Evolutionary conservation across 2,888 invertebrate genomes (phyloP).

Genomic region (Bursaphelenchus okinawaensis): DNA sequence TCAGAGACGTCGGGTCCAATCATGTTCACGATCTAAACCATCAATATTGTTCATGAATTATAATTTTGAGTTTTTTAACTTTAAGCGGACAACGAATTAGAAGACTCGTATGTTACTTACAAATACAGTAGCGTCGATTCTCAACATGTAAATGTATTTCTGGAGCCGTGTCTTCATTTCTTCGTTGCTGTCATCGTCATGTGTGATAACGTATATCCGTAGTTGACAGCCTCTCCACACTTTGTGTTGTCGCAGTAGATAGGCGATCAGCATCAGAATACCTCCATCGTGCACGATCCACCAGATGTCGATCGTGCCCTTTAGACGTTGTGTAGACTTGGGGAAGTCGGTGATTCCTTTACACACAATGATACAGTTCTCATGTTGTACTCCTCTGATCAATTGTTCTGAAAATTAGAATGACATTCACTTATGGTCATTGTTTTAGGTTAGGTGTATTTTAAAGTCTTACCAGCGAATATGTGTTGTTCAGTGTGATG

Average conservation of each 20-base stretch:
- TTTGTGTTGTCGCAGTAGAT: conserved; percentile 75
- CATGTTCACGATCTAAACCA: conserved; percentile 38
- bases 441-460: not conserved
- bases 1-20: conserved; percentile 34
- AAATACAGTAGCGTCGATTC: conserved; percentile 78
- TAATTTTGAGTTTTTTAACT: not conserved
- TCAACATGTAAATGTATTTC: conserved; percentile 91
- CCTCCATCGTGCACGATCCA: conserved; percentile 96
- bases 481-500: conserved; percentile 29
- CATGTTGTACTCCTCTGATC: conserved; percentile 74
- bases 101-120: conserved; percentile 24
- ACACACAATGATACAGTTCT: conserved; percentile 90
- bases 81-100: not conserved
- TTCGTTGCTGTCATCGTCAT: conserved; percentile 64
- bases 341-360: conserved; percentile 98
- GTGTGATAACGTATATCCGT: conserved; percentile 97
- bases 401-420: conserved; percentile 54
- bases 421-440: not conserved
- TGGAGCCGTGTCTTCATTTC: conserved; percentile 93
- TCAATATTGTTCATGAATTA: not conserved
- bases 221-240: conserved; percentile 94
- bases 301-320: conserved; percentile 93
- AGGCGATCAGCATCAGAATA: conserved; percentile 80
- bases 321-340: conserved; percentile 71
- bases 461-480: conserved; percentile 22